phyloP scores from a whole-genome alignment of 2,113 vertebrate species.

The Leucopsar rothschildi region DNA sequence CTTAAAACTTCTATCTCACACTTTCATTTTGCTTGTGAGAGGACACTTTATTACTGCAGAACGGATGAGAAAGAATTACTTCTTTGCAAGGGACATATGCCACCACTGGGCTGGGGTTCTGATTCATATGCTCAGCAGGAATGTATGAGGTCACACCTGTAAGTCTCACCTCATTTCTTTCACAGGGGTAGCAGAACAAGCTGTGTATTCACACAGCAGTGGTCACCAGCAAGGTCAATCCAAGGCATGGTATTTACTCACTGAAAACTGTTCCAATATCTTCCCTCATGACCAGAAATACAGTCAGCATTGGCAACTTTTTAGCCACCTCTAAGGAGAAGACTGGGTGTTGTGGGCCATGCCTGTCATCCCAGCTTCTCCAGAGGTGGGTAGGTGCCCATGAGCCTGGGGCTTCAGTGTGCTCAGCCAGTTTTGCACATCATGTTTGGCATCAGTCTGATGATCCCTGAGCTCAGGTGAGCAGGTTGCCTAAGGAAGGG shows the following conservation, averaged over 20 bases:
- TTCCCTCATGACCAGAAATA: not conserved
- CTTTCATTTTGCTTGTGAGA: not conserved
- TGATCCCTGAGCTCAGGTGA: not conserved
- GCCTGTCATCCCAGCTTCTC: not conserved
- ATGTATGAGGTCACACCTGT: not conserved
- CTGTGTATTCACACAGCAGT: not conserved
- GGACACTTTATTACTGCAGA: not conserved
- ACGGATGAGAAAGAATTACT: not conserved
- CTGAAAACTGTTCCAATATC: not conserved
- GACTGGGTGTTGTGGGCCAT: not conserved
- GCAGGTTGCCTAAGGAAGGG: not conserved
- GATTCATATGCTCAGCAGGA: not conserved
- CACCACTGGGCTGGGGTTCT: not conserved
- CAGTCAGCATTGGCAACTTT: not conserved
- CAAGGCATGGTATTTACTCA: not conserved
- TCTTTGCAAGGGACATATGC: constrained; percentile 41
- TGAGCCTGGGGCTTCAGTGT: not conserved
- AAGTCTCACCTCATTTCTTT: not conserved
- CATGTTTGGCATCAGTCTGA: rapidly evolving
- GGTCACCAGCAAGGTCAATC: not conserved
- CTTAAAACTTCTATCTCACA: not conserved
- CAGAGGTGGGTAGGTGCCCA: not conserved
- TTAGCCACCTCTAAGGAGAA: not conserved
- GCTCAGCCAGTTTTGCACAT: not conserved
- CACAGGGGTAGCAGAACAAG: not conserved